Conservation (phyloP, 2,113 vertebrate genomes). For the Martes martes region DNA sequence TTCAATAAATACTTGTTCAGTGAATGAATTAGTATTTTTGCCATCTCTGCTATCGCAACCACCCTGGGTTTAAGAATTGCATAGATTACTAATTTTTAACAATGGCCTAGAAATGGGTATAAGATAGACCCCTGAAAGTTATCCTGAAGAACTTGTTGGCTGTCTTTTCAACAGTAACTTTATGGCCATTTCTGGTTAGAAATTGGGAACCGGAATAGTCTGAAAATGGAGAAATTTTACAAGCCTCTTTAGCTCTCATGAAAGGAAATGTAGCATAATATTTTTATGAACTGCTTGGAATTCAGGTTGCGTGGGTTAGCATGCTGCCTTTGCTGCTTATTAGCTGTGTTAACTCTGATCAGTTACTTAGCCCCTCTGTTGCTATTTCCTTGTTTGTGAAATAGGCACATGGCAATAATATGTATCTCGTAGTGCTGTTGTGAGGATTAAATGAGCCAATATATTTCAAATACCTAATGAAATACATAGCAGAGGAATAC, state of each 20-base stretch:
- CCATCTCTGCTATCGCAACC: not conserved
- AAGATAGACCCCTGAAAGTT: not conserved
- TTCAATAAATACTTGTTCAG: slow-evolving; percentile 17
- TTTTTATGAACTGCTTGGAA: slow-evolving; percentile 24
- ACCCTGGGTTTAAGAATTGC: not conserved
- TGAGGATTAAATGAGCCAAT: not conserved
- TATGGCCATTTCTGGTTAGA: not conserved
- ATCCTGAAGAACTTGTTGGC: not conserved
- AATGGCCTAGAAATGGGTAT: not conserved
- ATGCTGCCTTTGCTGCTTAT: not conserved
- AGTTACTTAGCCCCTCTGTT: not conserved
- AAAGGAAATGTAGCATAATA: not conserved
- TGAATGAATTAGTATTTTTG: not conserved
- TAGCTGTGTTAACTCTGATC: not conserved
- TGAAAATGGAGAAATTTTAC: not conserved
- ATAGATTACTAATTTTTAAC: not conserved
- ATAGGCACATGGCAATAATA: not conserved
- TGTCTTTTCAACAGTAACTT: not conserved
- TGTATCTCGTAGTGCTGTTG: not conserved
- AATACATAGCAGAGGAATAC: not conserved
- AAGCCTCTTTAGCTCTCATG: not conserved
- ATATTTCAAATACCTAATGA: slow-evolving; percentile 11
- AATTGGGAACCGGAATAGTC: not conserved
- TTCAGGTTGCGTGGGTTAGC: not conserved
- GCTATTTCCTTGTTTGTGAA: slow-evolving; percentile 9